Percentiles rank a stretch among this genome's conserved stretches.
Evolutionary conservation across 2,113 vertebrate genomes (phyloP).

Genomic region (Perccottus glenii): DNA sequence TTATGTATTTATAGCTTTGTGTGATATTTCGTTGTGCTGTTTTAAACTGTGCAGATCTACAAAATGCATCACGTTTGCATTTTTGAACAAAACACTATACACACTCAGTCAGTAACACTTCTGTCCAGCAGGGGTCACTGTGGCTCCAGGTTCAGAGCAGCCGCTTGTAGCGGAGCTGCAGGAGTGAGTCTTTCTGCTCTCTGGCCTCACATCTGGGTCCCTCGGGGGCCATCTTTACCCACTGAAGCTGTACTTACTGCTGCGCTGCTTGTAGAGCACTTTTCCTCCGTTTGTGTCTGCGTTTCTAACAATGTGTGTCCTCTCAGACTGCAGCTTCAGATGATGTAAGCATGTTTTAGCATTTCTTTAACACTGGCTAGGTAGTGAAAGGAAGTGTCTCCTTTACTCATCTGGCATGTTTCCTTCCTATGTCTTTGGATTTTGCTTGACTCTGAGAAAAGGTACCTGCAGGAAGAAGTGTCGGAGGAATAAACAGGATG

Average conservation of each 20-base stretch:
- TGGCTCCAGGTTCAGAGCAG: conserved; percentile 8
- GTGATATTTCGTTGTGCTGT: too few species aligned
- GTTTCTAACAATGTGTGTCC: conserved; percentile 2
- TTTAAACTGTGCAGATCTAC: too few species aligned
- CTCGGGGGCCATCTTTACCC: conserved; percentile 1
- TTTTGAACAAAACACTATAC: too few species aligned
- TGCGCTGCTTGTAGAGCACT: conserved; percentile 12
- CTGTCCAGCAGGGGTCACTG: conserved; percentile 57
- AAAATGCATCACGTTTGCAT: too few species aligned
- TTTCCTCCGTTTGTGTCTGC: conserved; percentile 1
- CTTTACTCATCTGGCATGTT: background rate
- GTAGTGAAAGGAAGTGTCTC: too few species aligned
- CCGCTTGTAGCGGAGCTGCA: background rate
- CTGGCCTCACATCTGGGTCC: conserved; percentile 40
- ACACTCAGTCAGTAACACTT: background rate
- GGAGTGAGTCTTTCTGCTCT: conserved; percentile 22
- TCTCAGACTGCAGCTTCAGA: too few species aligned
- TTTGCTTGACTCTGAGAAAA: too few species aligned
- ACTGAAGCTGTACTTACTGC: conserved; percentile 34
- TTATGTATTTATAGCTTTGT: too few species aligned
- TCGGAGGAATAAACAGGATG: conserved; percentile 55
- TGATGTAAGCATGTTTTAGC: too few species aligned
- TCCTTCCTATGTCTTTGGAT: too few species aligned
- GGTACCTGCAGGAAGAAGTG: conserved; percentile 22
- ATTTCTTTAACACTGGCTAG: too few species aligned